These are phyloP conservation scores for Enteromius anoplus DNA, from an alignment of 2,797 vertebrate genomes.

Conservation along the genomic window DNA sequence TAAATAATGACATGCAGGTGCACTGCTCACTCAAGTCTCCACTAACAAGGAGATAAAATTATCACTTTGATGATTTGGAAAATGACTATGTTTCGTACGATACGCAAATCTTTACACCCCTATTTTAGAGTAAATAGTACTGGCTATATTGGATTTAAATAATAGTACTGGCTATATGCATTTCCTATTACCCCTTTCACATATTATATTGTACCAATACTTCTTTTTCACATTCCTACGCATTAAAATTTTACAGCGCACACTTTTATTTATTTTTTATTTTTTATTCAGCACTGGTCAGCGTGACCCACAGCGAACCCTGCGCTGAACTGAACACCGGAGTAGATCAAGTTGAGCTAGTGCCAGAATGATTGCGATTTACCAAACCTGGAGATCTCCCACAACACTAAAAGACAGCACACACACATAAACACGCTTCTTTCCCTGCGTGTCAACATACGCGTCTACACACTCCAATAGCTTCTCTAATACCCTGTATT, in stretches of 20 bases:
- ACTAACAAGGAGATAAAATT: too few species aligned
- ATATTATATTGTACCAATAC: background rate
- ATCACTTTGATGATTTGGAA: too few species aligned
- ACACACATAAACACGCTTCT: constrained; percentile 39
- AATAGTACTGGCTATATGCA: background rate
- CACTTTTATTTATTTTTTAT: too few species aligned
- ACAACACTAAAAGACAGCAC: constrained; percentile 26
- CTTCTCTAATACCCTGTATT: constrained; percentile 59
- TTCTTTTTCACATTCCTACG: background rate
- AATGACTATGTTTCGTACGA: too few species aligned
- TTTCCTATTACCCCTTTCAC: background rate
- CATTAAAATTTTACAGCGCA: background rate
- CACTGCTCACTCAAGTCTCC: too few species aligned
- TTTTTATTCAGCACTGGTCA: constrained; percentile 19
- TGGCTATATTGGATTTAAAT: too few species aligned
- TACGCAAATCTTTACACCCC: too few species aligned
- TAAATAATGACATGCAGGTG: too few species aligned
- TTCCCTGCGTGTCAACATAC: constrained; percentile 9
- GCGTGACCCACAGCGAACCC: constrained; percentile 21
- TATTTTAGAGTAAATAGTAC: too few species aligned
- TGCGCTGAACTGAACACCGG: background rate
- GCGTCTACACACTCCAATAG: constrained; percentile 46
- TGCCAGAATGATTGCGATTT: constrained; percentile 27
- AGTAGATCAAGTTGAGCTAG: constrained; percentile 23
- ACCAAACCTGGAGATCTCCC: constrained; percentile 34